Evolutionary conservation across 2,888 invertebrate genomes (phyloP).

Genomic region (Cryptocheilus praepositus): DNA sequence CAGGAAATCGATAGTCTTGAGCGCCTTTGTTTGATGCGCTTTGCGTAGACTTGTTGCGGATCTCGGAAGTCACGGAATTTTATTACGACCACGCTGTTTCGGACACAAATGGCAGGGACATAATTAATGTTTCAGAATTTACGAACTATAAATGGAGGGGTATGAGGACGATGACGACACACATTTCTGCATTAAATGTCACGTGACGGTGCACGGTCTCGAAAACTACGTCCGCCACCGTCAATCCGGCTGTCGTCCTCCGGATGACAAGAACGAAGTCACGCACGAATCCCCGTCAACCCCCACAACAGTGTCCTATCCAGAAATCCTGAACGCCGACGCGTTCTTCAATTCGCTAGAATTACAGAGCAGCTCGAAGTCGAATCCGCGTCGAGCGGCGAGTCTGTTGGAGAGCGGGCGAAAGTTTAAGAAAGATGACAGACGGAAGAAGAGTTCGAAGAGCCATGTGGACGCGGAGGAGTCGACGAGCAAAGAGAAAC

Average conservation of each 20-base stretch:
- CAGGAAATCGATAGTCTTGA: no score
- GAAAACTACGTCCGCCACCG: slow-evolving; percentile 91
- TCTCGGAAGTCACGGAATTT: neutral
- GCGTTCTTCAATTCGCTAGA: slow-evolving; percentile 91
- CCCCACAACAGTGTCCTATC: slow-evolving; percentile 73
- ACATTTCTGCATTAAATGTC: slow-evolving; percentile 93
- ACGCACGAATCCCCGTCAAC: slow-evolving; percentile 69
- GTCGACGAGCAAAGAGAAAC: slow-evolving; percentile 55
- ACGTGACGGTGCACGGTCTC: slow-evolving; percentile 87
- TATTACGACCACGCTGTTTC: no score
- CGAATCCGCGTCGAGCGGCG: slow-evolving; percentile 66
- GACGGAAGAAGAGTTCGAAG: slow-evolving; percentile 49
- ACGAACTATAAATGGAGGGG: slow-evolving; percentile 55
- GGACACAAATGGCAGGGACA: no score
- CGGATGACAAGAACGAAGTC: slow-evolving; percentile 54
- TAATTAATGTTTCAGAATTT: neutral
- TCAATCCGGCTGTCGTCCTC: slow-evolving; percentile 77
- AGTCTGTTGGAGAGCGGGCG: slow-evolving; percentile 50
- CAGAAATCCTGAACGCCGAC: slow-evolving; percentile 82
- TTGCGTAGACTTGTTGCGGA: neutral
- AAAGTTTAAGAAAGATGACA: slow-evolving; percentile 51
- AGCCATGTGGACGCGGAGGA: slow-evolving; percentile 55
- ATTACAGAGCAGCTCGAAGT: slow-evolving; percentile 84
- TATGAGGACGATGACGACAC: slow-evolving; percentile 87
- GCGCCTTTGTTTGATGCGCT: neutral